A percentile compares a stretch with the other conserved stretches of the same genome.
phyloP scores from a whole-genome alignment of 2,797 vertebrate species.

The Micromesistius poutassou region DNA sequence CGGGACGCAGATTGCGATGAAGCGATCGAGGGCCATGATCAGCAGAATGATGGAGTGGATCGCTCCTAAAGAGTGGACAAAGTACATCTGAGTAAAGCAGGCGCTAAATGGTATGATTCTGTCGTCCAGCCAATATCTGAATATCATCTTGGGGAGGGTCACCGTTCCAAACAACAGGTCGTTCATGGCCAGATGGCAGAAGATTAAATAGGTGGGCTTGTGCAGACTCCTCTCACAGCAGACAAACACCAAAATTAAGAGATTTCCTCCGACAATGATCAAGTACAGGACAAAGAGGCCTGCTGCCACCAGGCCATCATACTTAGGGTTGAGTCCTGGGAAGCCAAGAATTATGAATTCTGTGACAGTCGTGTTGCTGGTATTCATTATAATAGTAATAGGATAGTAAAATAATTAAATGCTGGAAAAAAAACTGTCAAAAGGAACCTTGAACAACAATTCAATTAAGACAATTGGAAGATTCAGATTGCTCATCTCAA shows the following conservation, averaged over 20 bases:
- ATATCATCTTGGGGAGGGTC: conserved; percentile 65
- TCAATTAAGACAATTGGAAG: not conserved
- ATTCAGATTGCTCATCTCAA: not conserved
- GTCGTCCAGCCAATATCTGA: conserved; percentile 62
- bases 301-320: conserved; percentile 25
- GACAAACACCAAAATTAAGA: conserved; percentile 58
- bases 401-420: not conserved
- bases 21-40: conserved; percentile 69
- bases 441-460: not conserved
- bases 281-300: conserved; percentile 52
- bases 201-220: conserved; percentile 63
- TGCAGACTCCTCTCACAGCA: conserved; percentile 52
- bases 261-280: conserved; percentile 58
- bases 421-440: not conserved
- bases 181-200: conserved; percentile 61
- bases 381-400: not conserved
- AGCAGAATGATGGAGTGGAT: conserved; percentile 54
- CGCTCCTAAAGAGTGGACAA: conserved; percentile 64
- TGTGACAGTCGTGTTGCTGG: not conserved
- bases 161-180: conserved; percentile 60
- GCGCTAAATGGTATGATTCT: conserved; percentile 41
- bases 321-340: not conserved
- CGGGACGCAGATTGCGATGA: conserved; percentile 62
- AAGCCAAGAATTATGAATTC: not conserved
- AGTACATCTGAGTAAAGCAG: conserved; percentile 66